Evolutionary conservation across 2,888 invertebrate genomes (phyloP), one percentile per base, ranked within the genome.

Genomic region (Pseudoips prasinana): DNA sequence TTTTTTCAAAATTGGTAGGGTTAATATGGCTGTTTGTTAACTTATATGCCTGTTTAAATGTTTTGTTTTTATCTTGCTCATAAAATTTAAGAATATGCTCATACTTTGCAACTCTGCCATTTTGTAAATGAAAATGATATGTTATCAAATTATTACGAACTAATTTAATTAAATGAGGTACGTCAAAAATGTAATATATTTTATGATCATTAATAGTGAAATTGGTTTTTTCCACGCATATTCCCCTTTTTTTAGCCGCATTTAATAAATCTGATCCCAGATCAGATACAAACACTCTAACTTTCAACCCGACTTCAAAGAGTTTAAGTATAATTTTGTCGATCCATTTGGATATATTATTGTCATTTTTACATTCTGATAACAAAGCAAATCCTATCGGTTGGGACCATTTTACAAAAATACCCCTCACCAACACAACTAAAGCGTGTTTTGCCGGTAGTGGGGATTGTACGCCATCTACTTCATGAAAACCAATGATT

Each of bases 111-210:
- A 50, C 46, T 29, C 1, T 3, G 10, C 8, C 8, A 18, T 47
- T 14, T 2, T 37, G 10, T 18, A 54, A 63, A 19, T 58, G 41
- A 35, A 63, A 62, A 17, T 64, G 40, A 29, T 58, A 54, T 1
- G 6, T 5, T 17, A 55, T 54, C 6, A 64, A 47, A 17, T 57
- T 46, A 25, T 54, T 57, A 1, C 59, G 47, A 8, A 62, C 39
- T 0, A 9, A 20, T 45, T 58, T 61, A 5, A 63, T 44, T 0
- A 62, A 29, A 35, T 56, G 48, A 0, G 50, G 55, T 19, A 49
- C 33, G 33, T 62, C 58, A 46, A 56, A 63, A 29, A 67, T 48
- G 25, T 56, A 55, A 34, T 49, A 61, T 8, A 59, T 60, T 37
- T 64, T 64, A 29, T 10, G 26, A 7, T 31, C 20, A 31, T 43